Evolutionary conservation across 2,113 vertebrate species (phyloP).

Genomic region (Orycteropus afer): DNA sequence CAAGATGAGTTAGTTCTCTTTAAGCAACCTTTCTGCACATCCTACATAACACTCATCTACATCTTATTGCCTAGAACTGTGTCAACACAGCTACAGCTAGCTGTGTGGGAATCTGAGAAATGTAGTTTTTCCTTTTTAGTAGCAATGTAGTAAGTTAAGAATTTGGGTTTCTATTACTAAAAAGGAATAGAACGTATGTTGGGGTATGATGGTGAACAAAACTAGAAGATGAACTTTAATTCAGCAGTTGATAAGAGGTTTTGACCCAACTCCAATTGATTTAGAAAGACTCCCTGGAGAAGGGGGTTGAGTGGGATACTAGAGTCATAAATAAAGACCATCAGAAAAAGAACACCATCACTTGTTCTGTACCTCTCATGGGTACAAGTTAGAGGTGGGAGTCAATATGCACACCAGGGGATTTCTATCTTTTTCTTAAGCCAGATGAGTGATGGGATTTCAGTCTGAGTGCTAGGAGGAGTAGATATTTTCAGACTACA

Average conservation of each 20-base stretch:
- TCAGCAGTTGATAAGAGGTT: neutral
- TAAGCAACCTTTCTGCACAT: neutral
- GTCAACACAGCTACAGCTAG: neutral
- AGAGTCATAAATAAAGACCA: neutral
- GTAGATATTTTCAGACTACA: neutral
- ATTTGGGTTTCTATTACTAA: neutral
- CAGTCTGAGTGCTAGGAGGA: neutral
- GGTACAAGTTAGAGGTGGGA: neutral
- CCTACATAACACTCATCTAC: rapidly evolving
- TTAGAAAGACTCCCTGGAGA: neutral
- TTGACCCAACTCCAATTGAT: neutral
- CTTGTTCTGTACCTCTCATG: neutral
- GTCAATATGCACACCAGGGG: neutral
- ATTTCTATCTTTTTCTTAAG: neutral
- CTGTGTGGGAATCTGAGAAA: neutral
- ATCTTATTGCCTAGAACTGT: neutral
- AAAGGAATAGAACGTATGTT: neutral
- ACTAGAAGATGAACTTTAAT: neutral
- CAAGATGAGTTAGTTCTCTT: neutral
- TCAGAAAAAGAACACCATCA: neutral
- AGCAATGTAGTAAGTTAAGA: neutral
- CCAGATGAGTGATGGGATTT: neutral
- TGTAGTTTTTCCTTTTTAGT: neutral
- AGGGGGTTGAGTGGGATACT: neutral
- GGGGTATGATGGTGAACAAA: neutral